phyloP scores from a whole-genome alignment of 2,888 invertebrate species.

The Hyposoter dolosus region DNA sequence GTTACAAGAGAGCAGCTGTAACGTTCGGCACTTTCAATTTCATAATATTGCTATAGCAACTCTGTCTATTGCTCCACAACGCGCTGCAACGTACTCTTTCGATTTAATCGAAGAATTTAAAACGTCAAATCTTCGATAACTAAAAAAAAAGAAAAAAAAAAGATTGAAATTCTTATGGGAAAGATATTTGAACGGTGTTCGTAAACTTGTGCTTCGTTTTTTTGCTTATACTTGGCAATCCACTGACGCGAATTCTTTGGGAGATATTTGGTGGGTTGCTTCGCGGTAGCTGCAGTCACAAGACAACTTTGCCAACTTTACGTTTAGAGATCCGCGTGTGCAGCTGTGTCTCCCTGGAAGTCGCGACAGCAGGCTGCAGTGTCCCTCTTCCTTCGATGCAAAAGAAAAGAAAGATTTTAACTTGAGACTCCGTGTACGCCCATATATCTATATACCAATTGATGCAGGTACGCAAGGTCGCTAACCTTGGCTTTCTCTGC shows the following conservation, averaged over 20 bases:
- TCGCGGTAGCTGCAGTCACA: constrained; percentile 43
- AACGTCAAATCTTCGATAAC: neutral
- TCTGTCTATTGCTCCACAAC: neutral
- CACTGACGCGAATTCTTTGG: constrained; percentile 50
- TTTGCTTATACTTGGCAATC: constrained; percentile 1
- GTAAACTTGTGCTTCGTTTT: constrained; percentile 9
- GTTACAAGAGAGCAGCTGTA: constrained; percentile 1
- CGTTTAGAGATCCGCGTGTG: constrained; percentile 51
- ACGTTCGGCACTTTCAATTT: neutral
- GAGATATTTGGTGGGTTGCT: constrained; percentile 58
- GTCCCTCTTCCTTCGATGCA: constrained; percentile 46
- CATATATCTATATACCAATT: constrained; percentile 24
- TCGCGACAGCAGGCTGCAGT: constrained; percentile 59
- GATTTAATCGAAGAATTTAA: constrained; percentile 1
- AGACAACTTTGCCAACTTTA: constrained; percentile 15
- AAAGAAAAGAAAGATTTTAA: constrained; percentile 58
- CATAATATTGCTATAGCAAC: constrained; percentile 25
- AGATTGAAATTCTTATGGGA: neutral
- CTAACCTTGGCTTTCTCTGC: constrained; percentile 71
- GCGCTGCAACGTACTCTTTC: neutral
- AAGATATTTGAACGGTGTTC: neutral
- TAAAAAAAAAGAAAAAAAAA: neutral
- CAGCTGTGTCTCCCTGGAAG: constrained; percentile 59
- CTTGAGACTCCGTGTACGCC: constrained; percentile 11
- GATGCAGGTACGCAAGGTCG: constrained; percentile 62